phyloP scores from a whole-genome alignment of 2,888 invertebrate species.

The Aromia moschata region DNA sequence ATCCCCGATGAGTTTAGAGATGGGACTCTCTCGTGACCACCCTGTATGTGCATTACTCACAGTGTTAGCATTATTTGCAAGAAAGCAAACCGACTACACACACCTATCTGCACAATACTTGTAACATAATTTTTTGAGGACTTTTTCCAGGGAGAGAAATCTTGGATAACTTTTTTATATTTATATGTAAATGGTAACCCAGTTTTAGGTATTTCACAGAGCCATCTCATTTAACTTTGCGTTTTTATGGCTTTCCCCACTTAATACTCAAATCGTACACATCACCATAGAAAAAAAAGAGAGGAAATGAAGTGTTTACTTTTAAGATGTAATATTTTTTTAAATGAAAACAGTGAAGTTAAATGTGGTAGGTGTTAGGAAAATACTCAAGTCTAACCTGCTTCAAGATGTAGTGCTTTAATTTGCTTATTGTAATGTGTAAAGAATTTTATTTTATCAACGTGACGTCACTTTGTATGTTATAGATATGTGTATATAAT shows the following conservation, averaged over 20 bases:
- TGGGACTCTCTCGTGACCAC: too few species aligned
- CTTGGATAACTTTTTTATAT: constrained; percentile 24
- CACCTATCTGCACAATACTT: constrained; percentile 33
- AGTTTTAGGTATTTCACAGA: constrained; percentile 13
- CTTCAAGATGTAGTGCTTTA: constrained; percentile 48
- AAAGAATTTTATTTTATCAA: constrained; percentile 46
- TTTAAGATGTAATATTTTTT: constrained; percentile 20
- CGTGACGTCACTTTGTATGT: constrained; percentile 52
- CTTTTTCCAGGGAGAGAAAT: constrained; percentile 5
- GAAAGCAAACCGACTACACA: constrained; percentile 15
- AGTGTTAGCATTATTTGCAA: constrained; percentile 26
- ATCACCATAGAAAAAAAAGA: constrained; percentile 6
- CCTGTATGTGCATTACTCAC: constrained; percentile 29
- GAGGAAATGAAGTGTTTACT: too few species aligned
- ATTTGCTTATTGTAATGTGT: constrained; percentile 49
- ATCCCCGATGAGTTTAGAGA: too few species aligned
- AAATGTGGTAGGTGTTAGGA: constrained; percentile 40
- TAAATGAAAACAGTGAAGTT: constrained; percentile 32
- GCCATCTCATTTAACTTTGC: constrained; percentile 29
- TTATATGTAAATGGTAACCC: constrained; percentile 24
- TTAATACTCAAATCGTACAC: background rate
- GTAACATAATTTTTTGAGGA: constrained; percentile 18
- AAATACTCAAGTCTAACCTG: constrained; percentile 40
- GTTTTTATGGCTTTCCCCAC: background rate
- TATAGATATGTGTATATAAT: constrained; percentile 50